Conservation (phyloP, 1,140 invertebrate genomes). For the Drosophila asahinai region DNA sequence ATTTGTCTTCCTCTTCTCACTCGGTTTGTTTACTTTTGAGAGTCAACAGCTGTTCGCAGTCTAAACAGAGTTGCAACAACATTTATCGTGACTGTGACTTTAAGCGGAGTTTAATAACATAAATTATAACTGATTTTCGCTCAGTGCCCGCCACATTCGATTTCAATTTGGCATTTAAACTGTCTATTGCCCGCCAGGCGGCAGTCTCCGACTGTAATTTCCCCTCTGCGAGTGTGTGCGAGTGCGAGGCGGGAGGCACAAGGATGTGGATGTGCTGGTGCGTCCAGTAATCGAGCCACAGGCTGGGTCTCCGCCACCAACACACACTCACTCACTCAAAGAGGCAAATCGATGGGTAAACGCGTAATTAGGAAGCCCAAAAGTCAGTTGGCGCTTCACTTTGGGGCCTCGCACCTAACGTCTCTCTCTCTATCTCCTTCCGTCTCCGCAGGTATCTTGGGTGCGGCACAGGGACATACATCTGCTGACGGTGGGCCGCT, state of each 20-base stretch:
- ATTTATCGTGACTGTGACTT: too few species aligned
- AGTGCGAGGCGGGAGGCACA: constrained; percentile 2
- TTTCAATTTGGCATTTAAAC: constrained; percentile 56
- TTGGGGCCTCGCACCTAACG: constrained; percentile 8
- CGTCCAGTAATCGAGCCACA: constrained; percentile 38
- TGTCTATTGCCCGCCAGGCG: constrained; percentile 20
- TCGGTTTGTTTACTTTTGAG: too few species aligned
- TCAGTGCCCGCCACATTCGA: constrained; percentile 30
- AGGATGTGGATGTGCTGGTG: constrained; percentile 8
- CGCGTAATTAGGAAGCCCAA: constrained; percentile 45
- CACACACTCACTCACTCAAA: neutral
- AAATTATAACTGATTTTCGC: too few species aligned
- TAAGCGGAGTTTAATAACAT: too few species aligned
- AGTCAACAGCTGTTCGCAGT: too few species aligned
- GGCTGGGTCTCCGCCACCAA: constrained; percentile 7
- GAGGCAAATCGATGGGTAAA: constrained; percentile 47
- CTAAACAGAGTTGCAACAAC: too few species aligned
- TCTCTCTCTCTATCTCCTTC: neutral
- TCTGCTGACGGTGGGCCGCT: constrained; percentile 92
- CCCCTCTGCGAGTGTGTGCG: constrained; percentile 5
- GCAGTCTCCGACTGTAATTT: constrained; percentile 10
- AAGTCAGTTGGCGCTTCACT: constrained; percentile 32
- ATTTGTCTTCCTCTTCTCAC: too few species aligned
- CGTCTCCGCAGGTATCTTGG: constrained; percentile 92
- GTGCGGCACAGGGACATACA: constrained; percentile 94